Conservation (phyloP, 2,797 vertebrate species). For the Anabacerthia variegaticeps region DNA sequence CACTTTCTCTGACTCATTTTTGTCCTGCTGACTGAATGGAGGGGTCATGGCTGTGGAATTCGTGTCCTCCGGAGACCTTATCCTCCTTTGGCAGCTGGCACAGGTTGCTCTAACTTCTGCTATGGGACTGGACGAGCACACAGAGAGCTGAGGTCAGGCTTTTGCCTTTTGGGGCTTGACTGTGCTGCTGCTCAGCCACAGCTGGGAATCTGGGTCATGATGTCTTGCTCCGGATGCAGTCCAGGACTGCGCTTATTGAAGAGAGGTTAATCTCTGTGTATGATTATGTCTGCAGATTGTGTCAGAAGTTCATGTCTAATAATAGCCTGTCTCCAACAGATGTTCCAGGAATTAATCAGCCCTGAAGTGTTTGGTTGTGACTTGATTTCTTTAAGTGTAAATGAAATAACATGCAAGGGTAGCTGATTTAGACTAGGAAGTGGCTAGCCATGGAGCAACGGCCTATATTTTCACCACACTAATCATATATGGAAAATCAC, state of each 20-base stretch:
- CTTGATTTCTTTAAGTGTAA: conserved; percentile 48
- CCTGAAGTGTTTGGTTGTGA: conserved; percentile 3
- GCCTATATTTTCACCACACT: neutral
- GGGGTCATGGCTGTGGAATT: neutral
- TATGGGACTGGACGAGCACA: neutral
- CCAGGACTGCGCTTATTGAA: neutral
- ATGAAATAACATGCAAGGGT: neutral
- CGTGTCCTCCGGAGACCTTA: neutral
- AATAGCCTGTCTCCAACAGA: conserved; percentile 56
- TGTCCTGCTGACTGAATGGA: neutral
- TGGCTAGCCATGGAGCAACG: neutral
- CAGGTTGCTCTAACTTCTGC: neutral
- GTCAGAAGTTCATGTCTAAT: conserved; percentile 62
- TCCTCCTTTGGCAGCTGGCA: neutral
- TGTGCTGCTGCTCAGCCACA: neutral
- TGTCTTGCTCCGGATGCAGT: neutral
- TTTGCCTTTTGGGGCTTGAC: neutral
- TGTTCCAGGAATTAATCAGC: conserved; percentile 68
- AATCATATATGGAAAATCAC: neutral
- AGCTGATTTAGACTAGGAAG: neutral
- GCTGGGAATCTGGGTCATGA: conserved; percentile 27
- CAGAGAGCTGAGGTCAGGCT: neutral
- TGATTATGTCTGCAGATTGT: conserved; percentile 62
- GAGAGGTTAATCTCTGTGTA: conserved; percentile 54
- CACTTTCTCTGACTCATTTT: neutral